Percentiles rank a stretch among this genome's conserved stretches.
Evolutionary conservation across 1,140 invertebrate genomes (phyloP).

Genomic region (Rhizoglyphus robini): DNA sequence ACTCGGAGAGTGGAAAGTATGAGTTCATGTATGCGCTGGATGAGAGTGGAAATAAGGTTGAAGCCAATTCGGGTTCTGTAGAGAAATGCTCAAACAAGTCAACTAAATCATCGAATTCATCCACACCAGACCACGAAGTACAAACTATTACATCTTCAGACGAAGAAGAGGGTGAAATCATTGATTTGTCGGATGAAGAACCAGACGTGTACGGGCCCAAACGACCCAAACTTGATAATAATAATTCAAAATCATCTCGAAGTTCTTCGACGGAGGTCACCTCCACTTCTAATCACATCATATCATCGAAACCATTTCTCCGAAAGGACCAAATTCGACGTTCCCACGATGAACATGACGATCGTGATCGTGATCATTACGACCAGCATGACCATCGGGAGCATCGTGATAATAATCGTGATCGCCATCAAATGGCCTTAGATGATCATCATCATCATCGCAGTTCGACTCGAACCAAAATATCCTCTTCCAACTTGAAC

Average conservation of each 20-base stretch:
- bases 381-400: conserved; percentile 30
- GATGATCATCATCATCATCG: not conserved
- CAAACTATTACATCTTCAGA: not conserved
- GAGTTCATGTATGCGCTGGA: not conserved
- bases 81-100: not conserved
- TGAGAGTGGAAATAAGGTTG: conserved; percentile 6
- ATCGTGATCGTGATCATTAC: conserved; percentile 41
- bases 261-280: not conserved
- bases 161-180: conserved; percentile 14
- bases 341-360: conserved; percentile 30
- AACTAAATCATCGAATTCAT: not conserved
- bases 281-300: not conserved
- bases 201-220: not conserved
- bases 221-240: not conserved
- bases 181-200: not conserved
- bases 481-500: not conserved
- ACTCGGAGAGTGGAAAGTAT: conserved; percentile 15
- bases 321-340: not conserved
- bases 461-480: too few relatives aligned
- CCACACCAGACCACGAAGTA: not conserved
- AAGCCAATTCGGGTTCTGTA: too few relatives aligned
- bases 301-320: not conserved
- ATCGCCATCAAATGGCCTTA: not conserved
- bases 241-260: not conserved
- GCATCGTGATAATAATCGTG: not conserved